phyloP scores from a whole-genome alignment of 1,140 invertebrate species.

The Polypedilum pembai region DNA sequence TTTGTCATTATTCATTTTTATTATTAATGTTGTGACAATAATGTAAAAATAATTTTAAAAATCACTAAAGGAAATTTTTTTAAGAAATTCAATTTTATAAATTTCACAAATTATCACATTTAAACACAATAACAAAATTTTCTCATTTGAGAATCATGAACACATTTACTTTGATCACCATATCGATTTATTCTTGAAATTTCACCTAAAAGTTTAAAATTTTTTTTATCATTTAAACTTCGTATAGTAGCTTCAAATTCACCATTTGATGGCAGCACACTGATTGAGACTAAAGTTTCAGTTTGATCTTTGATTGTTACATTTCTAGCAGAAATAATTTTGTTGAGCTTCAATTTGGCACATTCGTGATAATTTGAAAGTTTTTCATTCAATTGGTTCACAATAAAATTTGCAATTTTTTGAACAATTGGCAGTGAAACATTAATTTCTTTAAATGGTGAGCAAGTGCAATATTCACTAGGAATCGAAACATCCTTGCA shows the following conservation, averaged over 20 bases:
- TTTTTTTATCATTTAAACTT: conserved; percentile 31
- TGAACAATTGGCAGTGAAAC: conserved; percentile 39
- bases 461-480: conserved; percentile 68
- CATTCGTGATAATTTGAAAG: conserved; percentile 44
- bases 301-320: conserved; percentile 34
- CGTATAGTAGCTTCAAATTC: conserved; percentile 49
- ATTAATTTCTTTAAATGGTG: conserved; percentile 41
- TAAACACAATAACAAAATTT: conserved; percentile 44
- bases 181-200: conserved; percentile 53
- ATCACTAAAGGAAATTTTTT: too few relatives aligned
- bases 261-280: conserved; percentile 45
- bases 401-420: conserved; percentile 43
- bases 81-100: too few relatives aligned
- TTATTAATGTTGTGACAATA: too few relatives aligned
- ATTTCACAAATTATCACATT: not conserved
- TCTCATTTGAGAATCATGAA: conserved; percentile 42
- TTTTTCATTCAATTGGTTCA: conserved; percentile 41
- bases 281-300: conserved; percentile 45
- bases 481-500: conserved; percentile 59
- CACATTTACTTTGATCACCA: conserved; percentile 43
- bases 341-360: conserved; percentile 45
- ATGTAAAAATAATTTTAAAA: too few relatives aligned
- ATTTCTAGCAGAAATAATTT: conserved; percentile 40
- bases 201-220: conserved; percentile 34
- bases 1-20: too few relatives aligned